Percentiles rank a stretch among this genome's conserved stretches.
Evolutionary conservation across 1,140 invertebrate genomes (phyloP).

Genomic region (Drosophila arawakana): DNA sequence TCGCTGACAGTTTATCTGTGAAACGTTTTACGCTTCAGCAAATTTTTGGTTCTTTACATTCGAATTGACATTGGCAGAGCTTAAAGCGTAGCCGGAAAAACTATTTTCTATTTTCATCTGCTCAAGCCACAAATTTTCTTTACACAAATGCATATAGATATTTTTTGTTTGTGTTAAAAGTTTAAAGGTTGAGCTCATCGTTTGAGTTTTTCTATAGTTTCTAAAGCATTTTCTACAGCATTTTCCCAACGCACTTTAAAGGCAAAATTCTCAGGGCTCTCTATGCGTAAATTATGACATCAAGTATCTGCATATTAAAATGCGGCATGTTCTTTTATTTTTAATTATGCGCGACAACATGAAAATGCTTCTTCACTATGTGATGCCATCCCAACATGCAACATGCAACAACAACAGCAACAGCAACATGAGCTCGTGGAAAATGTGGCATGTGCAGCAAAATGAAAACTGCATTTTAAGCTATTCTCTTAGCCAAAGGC

Average conservation of each 20-base stretch:
- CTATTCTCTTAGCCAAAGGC: constrained; percentile 3
- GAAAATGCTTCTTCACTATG: constrained; percentile 30
- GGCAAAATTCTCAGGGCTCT: constrained; percentile 6
- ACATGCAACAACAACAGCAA: background rate
- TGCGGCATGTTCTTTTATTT: constrained; percentile 5
- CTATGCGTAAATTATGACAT: constrained; percentile 26
- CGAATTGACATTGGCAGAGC: constrained; percentile 49
- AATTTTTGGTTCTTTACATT: constrained; percentile 53
- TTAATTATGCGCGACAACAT: constrained; percentile 44
- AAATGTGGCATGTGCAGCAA: constrained; percentile 26
- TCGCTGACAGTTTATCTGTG: constrained; percentile 33
- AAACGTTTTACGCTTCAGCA: constrained; percentile 29
- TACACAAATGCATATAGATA: constrained; percentile 3
- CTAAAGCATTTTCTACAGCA: background rate
- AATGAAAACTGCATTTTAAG: constrained; percentile 12
- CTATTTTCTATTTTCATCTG: constrained; percentile 12
- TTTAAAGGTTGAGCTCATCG: background rate
- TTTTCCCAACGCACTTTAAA: constrained; percentile 6
- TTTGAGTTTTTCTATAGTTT: background rate
- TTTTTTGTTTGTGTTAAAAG: background rate
- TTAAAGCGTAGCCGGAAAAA: constrained; percentile 35
- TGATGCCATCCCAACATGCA: constrained; percentile 32
- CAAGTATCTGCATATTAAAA: constrained; percentile 29
- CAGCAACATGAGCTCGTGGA: constrained; percentile 26
- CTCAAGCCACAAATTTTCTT: background rate